Evolutionary conservation across 2,888 invertebrate genomes (phyloP).

Genomic region (Schizaphis graminum): DNA sequence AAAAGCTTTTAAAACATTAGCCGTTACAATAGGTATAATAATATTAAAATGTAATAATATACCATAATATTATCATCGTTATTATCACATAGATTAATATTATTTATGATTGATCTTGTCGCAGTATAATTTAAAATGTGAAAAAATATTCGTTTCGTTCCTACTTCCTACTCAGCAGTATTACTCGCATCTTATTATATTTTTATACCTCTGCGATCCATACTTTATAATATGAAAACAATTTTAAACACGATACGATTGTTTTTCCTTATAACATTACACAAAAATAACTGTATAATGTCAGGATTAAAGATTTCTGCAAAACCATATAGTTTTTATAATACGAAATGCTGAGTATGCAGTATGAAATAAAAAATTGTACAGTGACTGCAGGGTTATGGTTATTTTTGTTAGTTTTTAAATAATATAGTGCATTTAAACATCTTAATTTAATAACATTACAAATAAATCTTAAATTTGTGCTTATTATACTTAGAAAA

Average conservation of each 20-base stretch:
- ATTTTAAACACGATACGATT: background rate
- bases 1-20: background rate
- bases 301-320: background rate
- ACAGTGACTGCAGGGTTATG: background rate
- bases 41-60: background rate
- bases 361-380: background rate
- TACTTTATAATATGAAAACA: background rate
- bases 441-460: background rate
- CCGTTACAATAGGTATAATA: background rate
- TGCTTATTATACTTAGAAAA: background rate
- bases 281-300: background rate
- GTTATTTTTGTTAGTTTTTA: background rate
- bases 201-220: background rate
- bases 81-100: background rate
- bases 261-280: background rate
- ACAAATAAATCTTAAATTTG: background rate
- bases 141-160: background rate
- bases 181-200: background rate
- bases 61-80: background rate
- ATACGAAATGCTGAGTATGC: background rate
- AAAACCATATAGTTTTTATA: background rate
- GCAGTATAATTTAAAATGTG: background rate
- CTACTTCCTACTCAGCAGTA: background rate
- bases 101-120: background rate
- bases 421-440: background rate